Base-by-base conservation (phyloP, 2,113 vertebrate species). In the Mohoua ochrocephala region DNA sequence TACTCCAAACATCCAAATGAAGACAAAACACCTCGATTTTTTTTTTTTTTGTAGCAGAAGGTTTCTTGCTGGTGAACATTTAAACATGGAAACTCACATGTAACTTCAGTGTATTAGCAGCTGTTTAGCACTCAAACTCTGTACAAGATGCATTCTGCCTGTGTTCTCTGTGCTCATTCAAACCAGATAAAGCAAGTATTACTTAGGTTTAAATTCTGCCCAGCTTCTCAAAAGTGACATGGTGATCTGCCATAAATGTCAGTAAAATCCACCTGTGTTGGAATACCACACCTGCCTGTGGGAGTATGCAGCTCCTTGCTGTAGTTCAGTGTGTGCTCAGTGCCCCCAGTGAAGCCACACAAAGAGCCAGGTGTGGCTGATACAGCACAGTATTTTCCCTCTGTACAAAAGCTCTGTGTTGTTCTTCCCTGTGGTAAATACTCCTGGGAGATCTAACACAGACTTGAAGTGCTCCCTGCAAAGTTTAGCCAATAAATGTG, bases 401-500 rank as follows among this genome's bases (percentile, higher is more conserved):
- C 56, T 70, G 6, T 74, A 8, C 49, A 33, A 91, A 64, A 93
- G 65, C 80, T 91, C 80, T 33, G 5, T 64, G 60, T 31, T 73
- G 68, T 61, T 88, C 85, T 91, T 7, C 15, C 47, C 47, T 57
- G 81, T 68, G 90, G 90, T 76, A 30, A 76, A 68, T 6, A 7
- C 68, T 60, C 74, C 77, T 76, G 78, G 47, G 85, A 77, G 74
- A 57, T 37, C 60, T 33, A 39, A 65, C 44, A 73, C 47, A 6
- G 22, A 13, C 71, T 81, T 57, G 24, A 93, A 90, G 59, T 91
- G 68, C 52, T 96, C 92, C 89, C 89, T 96, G 70, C 79, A 77
- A 79, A 84, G n/a, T 89, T 93, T 71, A 93, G 95, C 94, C 92
- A 90, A 21, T 95, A 88, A 95, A 97, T 97, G 95, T 97, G 97